Percentiles rank a stretch among this genome's conserved stretches.
phyloP scores from a whole-genome alignment of 2,888 invertebrate genomes.

The Parnassius mnemosyne region DNA sequence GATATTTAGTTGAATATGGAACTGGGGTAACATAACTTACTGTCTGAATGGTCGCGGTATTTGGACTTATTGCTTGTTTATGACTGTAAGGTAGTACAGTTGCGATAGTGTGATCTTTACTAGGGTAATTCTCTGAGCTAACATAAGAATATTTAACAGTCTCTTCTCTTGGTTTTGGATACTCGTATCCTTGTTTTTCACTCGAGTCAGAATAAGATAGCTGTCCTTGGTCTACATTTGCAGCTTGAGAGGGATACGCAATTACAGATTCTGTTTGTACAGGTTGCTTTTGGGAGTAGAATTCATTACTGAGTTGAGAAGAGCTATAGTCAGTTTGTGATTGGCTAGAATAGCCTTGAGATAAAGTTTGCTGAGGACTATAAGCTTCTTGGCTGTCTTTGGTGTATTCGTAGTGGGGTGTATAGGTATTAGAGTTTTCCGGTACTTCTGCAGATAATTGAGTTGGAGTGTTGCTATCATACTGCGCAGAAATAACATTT shows the following conservation, averaged over 20 bases:
- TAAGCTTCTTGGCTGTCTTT: constrained; percentile 27
- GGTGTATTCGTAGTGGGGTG: constrained; percentile 40
- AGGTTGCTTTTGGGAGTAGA: constrained; percentile 45
- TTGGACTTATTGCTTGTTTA: constrained; percentile 43
- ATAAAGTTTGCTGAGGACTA: constrained; percentile 11
- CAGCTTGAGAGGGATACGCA: constrained; percentile 45
- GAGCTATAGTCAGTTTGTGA: constrained; percentile 29
- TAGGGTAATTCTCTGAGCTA: constrained; percentile 80
- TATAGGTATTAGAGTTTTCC: constrained; percentile 30
- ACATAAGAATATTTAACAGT: constrained; percentile 51
- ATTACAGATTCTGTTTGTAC: constrained; percentile 48
- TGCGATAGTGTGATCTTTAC: constrained; percentile 79
- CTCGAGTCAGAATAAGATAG: constrained; percentile 41
- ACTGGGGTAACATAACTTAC: constrained; percentile 71
- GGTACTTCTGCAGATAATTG: constrained; percentile 29
- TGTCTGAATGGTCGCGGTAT: constrained; percentile 50
- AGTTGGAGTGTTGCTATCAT: constrained; percentile 35
- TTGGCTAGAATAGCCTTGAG: constrained; percentile 30
- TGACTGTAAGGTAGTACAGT: constrained; percentile 69
- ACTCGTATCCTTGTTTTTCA: constrained; percentile 52
- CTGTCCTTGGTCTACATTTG: constrained; percentile 44
- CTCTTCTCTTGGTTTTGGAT: constrained; percentile 50
- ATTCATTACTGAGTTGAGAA: constrained; percentile 35
- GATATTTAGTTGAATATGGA: constrained; percentile 60
- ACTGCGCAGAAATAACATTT: constrained; percentile 35